Evolutionary conservation across 2,888 invertebrate genomes (phyloP).

Genomic region (Aproaerema taeniolella): DNA sequence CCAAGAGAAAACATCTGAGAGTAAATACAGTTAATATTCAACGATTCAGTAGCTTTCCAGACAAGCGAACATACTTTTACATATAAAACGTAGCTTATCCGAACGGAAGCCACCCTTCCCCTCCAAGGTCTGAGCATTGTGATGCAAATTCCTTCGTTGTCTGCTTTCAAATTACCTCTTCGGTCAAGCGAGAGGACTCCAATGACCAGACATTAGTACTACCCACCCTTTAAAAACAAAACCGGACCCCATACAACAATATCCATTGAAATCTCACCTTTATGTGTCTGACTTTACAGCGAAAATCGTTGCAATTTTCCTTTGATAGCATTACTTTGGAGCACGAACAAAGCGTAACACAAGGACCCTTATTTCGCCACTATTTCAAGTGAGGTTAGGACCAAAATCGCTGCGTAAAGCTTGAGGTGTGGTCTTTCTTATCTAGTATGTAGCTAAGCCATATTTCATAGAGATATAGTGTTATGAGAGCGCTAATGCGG

Average conservation of each 20-base stretch:
- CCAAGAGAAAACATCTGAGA: too few relatives aligned
- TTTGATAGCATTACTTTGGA: background rate
- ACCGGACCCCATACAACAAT: too few relatives aligned
- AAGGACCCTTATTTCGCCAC: background rate
- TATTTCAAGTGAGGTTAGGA: background rate
- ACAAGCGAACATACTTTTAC: constrained; percentile 50
- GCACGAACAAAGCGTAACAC: background rate
- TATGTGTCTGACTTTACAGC: constrained; percentile 1
- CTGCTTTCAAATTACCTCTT: constrained; percentile 74
- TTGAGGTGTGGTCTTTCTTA: too few relatives aligned
- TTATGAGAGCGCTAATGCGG: constrained; percentile 68
- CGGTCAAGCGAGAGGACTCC: constrained; percentile 66
- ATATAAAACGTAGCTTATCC: constrained; percentile 63
- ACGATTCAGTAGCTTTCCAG: constrained; percentile 45
- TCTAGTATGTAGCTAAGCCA: too few relatives aligned
- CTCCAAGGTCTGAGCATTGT: constrained; percentile 67
- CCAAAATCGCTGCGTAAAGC: background rate
- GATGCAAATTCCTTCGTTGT: constrained; percentile 73
- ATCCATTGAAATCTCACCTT: constrained; percentile 6
- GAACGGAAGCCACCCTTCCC: constrained; percentile 55
- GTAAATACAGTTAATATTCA: constrained; percentile 61
- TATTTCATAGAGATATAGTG: constrained; percentile 69
- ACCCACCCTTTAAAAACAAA: constrained; percentile 66
- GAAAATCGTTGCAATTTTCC: background rate
- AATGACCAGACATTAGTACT: constrained; percentile 70